Evolutionary conservation across 2,888 invertebrate species (phyloP).

Genomic region (Elmis aenea): DNA sequence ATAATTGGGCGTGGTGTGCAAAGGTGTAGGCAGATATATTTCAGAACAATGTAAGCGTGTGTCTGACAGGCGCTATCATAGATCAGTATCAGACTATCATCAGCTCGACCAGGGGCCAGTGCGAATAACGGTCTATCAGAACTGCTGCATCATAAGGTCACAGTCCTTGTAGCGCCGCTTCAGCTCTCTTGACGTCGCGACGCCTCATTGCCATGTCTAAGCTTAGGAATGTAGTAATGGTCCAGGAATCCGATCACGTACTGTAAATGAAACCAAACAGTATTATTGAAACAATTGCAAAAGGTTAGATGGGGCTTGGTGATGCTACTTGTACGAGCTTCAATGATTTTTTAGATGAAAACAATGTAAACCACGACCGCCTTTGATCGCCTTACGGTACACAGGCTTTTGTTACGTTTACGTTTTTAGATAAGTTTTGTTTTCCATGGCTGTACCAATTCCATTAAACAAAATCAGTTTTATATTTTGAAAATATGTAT

Average conservation of each 20-base stretch:
- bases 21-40: constrained; percentile 1
- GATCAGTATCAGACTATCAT: constrained; percentile 12
- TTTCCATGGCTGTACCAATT: too few relatives aligned
- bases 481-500: too few relatives aligned
- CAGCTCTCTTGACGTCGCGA: too few relatives aligned
- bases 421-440: too few relatives aligned
- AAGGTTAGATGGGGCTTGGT: too few relatives aligned
- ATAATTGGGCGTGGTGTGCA: constrained; percentile 8
- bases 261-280: constrained; percentile 10
- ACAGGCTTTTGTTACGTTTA: too few relatives aligned
- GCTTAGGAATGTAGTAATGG: constrained; percentile 13
- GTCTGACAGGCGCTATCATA: constrained; percentile 14
- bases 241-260: constrained; percentile 11
- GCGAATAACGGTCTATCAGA: constrained; percentile 16
- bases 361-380: too few relatives aligned
- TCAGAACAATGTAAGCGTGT: constrained; percentile 12
- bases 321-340: too few relatives aligned
- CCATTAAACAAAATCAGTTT: too few relatives aligned
- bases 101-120: constrained; percentile 8
- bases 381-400: too few relatives aligned
- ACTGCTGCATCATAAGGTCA: constrained; percentile 7
- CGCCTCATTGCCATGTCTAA: constrained; percentile 9
- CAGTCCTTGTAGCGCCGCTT: constrained; percentile 8
- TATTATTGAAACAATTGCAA: constrained; percentile 10
- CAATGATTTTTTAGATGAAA: too few relatives aligned